phyloP scores from a whole-genome alignment of 2,888 invertebrate species.

The Hirudinaria manillensis region DNA sequence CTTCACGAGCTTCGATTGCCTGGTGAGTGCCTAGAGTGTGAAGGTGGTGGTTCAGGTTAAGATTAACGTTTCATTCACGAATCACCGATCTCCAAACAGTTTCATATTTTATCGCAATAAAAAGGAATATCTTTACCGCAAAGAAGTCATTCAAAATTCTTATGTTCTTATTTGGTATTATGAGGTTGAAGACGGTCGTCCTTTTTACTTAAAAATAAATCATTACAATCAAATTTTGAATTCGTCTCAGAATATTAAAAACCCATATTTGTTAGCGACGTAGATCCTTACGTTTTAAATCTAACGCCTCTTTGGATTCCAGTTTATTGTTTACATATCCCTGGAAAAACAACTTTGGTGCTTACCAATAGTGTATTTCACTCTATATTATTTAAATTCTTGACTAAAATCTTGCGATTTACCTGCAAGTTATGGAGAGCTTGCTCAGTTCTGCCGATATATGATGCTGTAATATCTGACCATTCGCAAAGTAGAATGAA shows the following conservation, averaged over 20 bases:
- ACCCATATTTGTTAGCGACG: neutral
- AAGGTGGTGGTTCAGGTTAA: too few relatives aligned
- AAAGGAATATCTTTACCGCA: neutral
- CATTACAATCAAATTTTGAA: too few relatives aligned
- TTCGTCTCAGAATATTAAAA: constrained; percentile 1
- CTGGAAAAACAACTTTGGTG: neutral
- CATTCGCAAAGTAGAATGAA: constrained; percentile 5
- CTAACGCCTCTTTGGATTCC: neutral
- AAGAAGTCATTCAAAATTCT: neutral
- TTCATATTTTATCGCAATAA: neutral
- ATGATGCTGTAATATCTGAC: constrained; percentile 8
- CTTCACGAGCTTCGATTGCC: too few relatives aligned
- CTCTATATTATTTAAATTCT: neutral
- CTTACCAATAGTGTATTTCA: neutral
- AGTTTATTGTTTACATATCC: neutral
- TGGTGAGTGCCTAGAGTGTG: too few relatives aligned
- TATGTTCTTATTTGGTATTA: neutral
- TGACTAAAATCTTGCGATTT: neutral
- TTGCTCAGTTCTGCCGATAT: constrained; percentile 6
- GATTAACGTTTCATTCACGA: too few relatives aligned
- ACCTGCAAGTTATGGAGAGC: neutral
- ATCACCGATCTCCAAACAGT: neutral
- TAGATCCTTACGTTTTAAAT: neutral
- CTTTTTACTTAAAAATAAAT: neutral
- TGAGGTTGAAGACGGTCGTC: neutral